Percentiles rank a stretch among this genome's conserved stretches.
These are phyloP conservation scores for Larimichthys polyactis DNA, from an alignment of 2,113 vertebrate genomes.

Conservation along the genomic window DNA sequence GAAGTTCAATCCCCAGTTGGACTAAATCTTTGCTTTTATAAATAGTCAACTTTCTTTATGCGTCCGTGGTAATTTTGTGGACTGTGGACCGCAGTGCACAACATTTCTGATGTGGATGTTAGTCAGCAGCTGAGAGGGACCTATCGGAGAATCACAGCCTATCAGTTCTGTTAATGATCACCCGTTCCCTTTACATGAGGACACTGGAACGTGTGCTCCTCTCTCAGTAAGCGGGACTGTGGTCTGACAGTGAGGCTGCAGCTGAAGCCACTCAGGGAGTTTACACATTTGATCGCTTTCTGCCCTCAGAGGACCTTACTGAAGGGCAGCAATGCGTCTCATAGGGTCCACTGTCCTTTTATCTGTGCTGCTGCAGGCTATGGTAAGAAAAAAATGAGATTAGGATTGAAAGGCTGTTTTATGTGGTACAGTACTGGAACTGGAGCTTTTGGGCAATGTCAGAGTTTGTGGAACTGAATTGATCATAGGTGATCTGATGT, in stretches of 20 bases:
- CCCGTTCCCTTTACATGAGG: slow-evolving; percentile 3
- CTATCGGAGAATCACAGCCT: slow-evolving; percentile 41
- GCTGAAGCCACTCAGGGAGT: not conserved
- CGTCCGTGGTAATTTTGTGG: slow-evolving; percentile 19
- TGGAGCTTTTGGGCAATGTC: not conserved
- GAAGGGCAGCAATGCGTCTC: slow-evolving; percentile 74
- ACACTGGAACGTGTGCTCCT: not conserved
- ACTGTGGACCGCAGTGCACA: slow-evolving; percentile 63
- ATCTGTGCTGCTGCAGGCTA: slow-evolving; percentile 73
- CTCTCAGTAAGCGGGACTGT: slow-evolving; percentile 5
- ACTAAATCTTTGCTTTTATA: slow-evolving; percentile 14
- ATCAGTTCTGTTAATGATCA: slow-evolving; percentile 66
- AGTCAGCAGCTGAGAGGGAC: slow-evolving; percentile 51
- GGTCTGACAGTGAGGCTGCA: not conserved
- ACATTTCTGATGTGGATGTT: slow-evolving; percentile 24
- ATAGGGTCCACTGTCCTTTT: slow-evolving; percentile 73
- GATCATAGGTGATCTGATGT: too few relatives aligned
- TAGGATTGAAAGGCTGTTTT: not conserved
- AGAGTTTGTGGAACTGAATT: not conserved
- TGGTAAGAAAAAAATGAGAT: slow-evolving; percentile 69
- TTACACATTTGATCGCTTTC: slow-evolving; percentile 30
- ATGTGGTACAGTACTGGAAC: not conserved
- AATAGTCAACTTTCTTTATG: not conserved
- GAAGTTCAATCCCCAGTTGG: not conserved
- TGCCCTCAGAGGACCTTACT: slow-evolving; percentile 56